These are phyloP conservation scores for Cyclophora albipunctata DNA, from an alignment of 2,888 invertebrate species.

Conservation along the genomic window DNA sequence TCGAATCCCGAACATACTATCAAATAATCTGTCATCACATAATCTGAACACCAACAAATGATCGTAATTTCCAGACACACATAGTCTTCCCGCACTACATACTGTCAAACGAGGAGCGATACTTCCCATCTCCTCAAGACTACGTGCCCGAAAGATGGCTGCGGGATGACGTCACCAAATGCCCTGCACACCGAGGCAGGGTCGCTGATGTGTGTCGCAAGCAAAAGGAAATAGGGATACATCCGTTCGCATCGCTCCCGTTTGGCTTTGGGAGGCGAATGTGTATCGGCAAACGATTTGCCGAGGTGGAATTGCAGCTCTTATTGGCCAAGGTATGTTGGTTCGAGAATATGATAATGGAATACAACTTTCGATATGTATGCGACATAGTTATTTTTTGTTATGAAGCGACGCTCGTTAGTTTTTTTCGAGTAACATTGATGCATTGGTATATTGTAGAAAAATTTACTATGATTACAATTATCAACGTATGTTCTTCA, in stretches of 20 bases:
- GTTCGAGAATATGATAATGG: background rate
- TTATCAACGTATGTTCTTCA: no score
- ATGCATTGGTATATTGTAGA: no score
- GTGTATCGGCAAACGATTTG: slow-evolving; percentile 86
- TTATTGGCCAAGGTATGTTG: slow-evolving; percentile 79
- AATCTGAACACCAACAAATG: no score
- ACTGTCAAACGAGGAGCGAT: slow-evolving; percentile 81
- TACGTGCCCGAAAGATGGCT: slow-evolving; percentile 88
- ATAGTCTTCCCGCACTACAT: slow-evolving; percentile 87
- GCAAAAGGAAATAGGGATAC: slow-evolving; percentile 77
- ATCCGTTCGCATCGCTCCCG: slow-evolving; percentile 84
- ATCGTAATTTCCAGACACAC: slow-evolving; percentile 77
- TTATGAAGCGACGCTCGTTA: no score
- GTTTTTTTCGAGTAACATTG: no score
- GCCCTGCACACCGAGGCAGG: slow-evolving; percentile 6
- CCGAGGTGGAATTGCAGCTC: slow-evolving; percentile 85
- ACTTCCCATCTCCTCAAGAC: slow-evolving; percentile 81
- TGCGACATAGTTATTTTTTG: no score
- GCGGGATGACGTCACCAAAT: slow-evolving; percentile 47
- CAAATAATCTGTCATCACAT: no score
- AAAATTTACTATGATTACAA: no score
- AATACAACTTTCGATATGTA: no score
- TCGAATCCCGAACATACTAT: no score
- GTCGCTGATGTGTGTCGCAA: slow-evolving; percentile 40
- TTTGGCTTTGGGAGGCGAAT: slow-evolving; percentile 86